These are phyloP conservation scores for Ceratothoa steindachneri DNA, from an alignment of 2,888 invertebrate genomes.

Conservation along the genomic window DNA sequence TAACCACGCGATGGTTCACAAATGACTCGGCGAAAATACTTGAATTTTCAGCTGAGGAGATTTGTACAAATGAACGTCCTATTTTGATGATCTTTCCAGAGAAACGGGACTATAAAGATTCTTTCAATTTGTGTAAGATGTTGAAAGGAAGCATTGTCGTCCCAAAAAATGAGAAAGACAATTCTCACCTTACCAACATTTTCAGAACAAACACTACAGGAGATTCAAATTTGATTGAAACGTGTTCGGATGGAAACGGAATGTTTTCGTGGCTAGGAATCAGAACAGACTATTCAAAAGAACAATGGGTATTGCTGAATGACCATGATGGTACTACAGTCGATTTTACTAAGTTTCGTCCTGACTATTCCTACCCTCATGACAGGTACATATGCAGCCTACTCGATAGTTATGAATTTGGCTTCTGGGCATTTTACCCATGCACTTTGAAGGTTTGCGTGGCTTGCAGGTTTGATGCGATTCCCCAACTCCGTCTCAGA, in stretches of 20 bases:
- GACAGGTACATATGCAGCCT: constrained; percentile 22
- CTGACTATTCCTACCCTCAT: constrained; percentile 15
- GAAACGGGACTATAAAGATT: constrained; percentile 18
- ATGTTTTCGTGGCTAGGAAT: constrained; percentile 35
- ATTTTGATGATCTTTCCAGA: constrained; percentile 32
- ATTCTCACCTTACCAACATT: constrained; percentile 7
- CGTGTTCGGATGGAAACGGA: constrained; percentile 27
- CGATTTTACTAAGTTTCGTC: constrained; percentile 30
- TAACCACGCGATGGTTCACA: constrained; percentile 19
- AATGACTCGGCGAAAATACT: constrained; percentile 13
- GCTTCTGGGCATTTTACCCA: constrained; percentile 31
- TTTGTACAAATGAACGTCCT: constrained; percentile 8
- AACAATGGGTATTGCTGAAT: background rate
- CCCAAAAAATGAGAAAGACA: constrained; percentile 30
- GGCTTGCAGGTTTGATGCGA: constrained; percentile 27
- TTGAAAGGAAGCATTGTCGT: constrained; percentile 28
- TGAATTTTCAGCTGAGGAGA: background rate
- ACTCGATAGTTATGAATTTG: constrained; percentile 20
- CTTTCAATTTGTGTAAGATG: constrained; percentile 31
- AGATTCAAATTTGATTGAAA: background rate
- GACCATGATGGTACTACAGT: constrained; percentile 11
- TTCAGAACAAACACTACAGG: background rate
- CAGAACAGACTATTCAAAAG: background rate
- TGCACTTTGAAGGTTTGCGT: constrained; percentile 33
- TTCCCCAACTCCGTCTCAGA: constrained; percentile 21